phyloP scores from a whole-genome alignment of 2,797 vertebrate species.

The Cossypha caffra region DNA sequence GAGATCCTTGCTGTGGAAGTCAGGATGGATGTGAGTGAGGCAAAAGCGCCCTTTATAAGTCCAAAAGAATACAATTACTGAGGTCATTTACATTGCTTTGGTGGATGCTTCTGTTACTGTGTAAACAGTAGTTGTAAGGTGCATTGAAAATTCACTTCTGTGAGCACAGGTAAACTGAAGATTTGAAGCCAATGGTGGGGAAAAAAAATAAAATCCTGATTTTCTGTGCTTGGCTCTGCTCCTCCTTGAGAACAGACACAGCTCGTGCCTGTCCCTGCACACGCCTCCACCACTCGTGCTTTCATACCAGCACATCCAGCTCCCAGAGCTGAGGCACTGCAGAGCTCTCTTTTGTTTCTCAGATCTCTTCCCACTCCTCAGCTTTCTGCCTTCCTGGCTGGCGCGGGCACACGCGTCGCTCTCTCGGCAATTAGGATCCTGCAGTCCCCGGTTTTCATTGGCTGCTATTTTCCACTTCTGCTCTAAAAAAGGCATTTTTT shows the following conservation, averaged over 20 bases:
- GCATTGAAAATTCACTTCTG: not conserved
- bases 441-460: not conserved
- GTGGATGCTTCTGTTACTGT: not conserved
- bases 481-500: not conserved
- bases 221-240: not conserved
- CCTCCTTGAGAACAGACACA: not conserved
- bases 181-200: not conserved
- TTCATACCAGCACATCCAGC: not conserved
- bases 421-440: not conserved
- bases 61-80: not conserved
- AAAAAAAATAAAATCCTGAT: not conserved
- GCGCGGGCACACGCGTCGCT: not conserved
- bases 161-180: not conserved
- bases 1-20: not conserved
- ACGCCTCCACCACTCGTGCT: not conserved
- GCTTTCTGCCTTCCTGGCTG: not conserved
- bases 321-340: conserved; percentile 29
- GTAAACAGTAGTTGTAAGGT: not conserved
- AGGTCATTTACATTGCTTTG: not conserved
- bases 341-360: conserved; percentile 47
- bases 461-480: not conserved
- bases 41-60: fast-evolving
- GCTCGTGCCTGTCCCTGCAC: conserved; percentile 39
- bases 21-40: not conserved
- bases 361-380: conserved; percentile 12